Base-by-base conservation (phyloP, 2,888 invertebrate species). In the Pristionchus maxplancki region DNA sequence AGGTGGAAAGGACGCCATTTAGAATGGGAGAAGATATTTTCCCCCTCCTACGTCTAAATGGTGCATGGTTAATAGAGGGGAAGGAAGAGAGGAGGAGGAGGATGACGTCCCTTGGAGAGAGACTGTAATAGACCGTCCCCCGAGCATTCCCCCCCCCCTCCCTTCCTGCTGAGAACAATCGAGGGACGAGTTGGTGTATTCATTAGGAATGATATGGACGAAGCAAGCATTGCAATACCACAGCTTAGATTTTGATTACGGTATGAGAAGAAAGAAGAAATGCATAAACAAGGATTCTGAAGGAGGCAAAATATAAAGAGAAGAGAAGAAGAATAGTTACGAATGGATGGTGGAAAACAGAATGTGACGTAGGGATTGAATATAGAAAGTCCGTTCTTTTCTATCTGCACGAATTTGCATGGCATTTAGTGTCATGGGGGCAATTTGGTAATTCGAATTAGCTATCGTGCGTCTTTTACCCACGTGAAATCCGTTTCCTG, bases 1-100 rank as follows among this genome's bases (percentile, higher is more conserved):
- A 78, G 78, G 24, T n/a, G 78, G 15, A 78, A 78, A 71, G 71
- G 78, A 48, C 78, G 78, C 44, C 78, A 78, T 78, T 78, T 78
- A 34, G 78, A 71, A 71, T 71, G 34, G 37, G 71, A 78, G 78
- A 40, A 78, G 44, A 40, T 48, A 20, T 24, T 28, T 13, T 20
- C 40, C 11, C 40, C 78, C 78, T 78, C 78, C 78, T 78, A 78
- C 78, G 78, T 48, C 40, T 17, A 78, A 44, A 78, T 78, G 48
- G 78, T 78, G 78, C 78, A 78, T 78, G 78, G 44, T 15, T 44
- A n/a, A 78, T 40, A 48, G 78, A 44, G 44, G 78, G 34, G 34
- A 67, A 48, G n/a, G 37, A 37, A 24, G 74, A n/a, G 78, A 17
- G 37, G 78, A 31, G 37, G n/a, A n/a, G n/a, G 37, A 31, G 74